These are phyloP conservation scores for Erebia aethiops DNA, from an alignment of 2,888 invertebrate species.

Conservation along the genomic window DNA sequence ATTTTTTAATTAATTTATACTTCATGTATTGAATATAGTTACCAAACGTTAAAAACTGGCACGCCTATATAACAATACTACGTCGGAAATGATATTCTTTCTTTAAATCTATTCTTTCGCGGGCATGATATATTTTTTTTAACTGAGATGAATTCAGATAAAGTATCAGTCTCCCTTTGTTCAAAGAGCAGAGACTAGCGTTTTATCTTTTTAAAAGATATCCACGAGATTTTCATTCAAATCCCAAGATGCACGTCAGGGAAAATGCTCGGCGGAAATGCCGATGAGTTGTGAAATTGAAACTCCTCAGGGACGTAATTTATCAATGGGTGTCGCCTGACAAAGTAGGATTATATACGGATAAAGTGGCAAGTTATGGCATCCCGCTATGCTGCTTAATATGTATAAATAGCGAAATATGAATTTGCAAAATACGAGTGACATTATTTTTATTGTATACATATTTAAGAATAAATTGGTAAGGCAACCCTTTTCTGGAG, in stretches of 20 bases:
- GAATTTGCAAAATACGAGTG: not conserved
- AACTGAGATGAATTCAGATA: not conserved
- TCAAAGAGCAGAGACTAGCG: slow-evolving; percentile 1
- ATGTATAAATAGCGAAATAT: not conserved
- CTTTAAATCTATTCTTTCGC: not conserved
- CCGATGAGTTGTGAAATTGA: slow-evolving; percentile 36
- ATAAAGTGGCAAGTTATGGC: slow-evolving; percentile 22
- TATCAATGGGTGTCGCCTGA: slow-evolving; percentile 29
- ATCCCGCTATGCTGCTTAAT: not conserved
- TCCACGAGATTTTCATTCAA: slow-evolving; percentile 9
- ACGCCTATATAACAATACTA: not conserved
- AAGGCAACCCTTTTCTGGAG: not conserved
- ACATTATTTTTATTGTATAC: not conserved
- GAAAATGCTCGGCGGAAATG: slow-evolving; percentile 20
- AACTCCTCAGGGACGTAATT: slow-evolving; percentile 31
- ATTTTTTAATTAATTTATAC: too few relatives aligned
- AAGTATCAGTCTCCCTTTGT: slow-evolving; percentile 5
- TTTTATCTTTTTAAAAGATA: slow-evolving; percentile 16
- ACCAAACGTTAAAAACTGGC: too few relatives aligned
- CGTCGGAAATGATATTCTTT: not conserved
- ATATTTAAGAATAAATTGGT: not conserved
- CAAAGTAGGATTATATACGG: slow-evolving; percentile 24
- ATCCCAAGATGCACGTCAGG: slow-evolving; percentile 22
- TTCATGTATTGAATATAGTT: not conserved
- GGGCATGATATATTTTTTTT: not conserved